Evolutionary conservation across 2,113 vertebrate genomes (phyloP), one percentile per base, ranked within the genome.

Genomic region (Epinephelus cyanopodus): DNA sequence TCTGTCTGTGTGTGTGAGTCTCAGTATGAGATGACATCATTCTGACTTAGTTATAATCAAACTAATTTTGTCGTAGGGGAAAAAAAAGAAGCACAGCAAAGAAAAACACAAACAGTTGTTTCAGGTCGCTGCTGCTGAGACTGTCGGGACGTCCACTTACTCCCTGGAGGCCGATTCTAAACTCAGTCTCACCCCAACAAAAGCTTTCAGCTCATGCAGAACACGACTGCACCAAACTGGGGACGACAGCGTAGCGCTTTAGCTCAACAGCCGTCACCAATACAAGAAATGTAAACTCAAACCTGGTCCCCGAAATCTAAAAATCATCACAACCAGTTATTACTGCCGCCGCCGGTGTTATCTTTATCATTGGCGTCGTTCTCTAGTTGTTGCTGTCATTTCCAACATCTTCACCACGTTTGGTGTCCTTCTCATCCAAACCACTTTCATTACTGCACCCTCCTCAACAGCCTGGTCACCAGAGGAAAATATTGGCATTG

Each of bases 21-120:
- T 65, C 54, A 67, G 76, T 68, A 72, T 23, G 25, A 62, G 50
- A 90, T 91, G 87, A 89, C 81, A 87, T 93, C 91, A 91, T 85
- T 74, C 83, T 69, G 66, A 74, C 62, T 78, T n/a, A 53, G 21
- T 82, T 86, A 66, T 69, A 83, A 89, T 88, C 72, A 89, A 88
- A 89, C 64, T 87, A 47, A 79, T 83, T 84, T 79, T 83, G 57
- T 78, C 17, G 4, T n/a, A 48, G 33, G 29, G 29, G 29, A 0
- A 29, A 57, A 21, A 56, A 52, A 25, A 37, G 48, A 63, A 48
- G 15, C 37, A 29, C 29, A 85, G 63, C 37, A 33, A 27, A 23
- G 10, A 77, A 29, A 82, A 60, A 76, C 66, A 89, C 66, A 84
- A 61, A 87, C 77, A 29, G 48, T 81, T 60, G 77, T 76, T 75